phyloP scores from a whole-genome alignment of 2,113 vertebrate species.

The Columba janthina region DNA sequence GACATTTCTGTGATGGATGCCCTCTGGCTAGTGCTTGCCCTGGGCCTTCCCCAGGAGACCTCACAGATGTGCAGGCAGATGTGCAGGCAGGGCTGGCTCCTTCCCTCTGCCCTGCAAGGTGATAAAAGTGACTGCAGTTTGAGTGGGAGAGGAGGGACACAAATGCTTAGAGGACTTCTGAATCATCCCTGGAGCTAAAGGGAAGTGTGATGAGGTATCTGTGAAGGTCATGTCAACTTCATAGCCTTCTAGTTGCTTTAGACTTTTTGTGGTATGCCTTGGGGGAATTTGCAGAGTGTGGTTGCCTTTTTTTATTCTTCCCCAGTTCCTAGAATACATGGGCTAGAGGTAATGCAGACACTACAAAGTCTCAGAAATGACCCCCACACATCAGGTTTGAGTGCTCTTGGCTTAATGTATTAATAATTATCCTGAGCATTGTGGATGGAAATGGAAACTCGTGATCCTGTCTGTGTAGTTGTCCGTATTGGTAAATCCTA shows the following conservation, averaged over 20 bases:
- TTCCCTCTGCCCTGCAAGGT: neutral
- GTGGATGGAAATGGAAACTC: neutral
- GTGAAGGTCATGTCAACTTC: neutral
- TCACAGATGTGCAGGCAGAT: neutral
- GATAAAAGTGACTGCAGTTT: neutral
- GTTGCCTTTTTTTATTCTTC: neutral
- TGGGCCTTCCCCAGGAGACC: neutral
- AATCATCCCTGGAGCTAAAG: neutral
- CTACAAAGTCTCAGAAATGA: neutral
- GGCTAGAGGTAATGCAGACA: neutral
- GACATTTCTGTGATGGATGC: neutral
- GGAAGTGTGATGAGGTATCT: neutral
- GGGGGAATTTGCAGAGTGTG: neutral
- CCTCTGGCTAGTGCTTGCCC: neutral
- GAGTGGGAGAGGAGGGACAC: neutral
- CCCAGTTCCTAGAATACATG: neutral
- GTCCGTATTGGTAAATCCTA: slow-evolving; percentile 33
- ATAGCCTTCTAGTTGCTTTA: neutral
- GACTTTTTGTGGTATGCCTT: neutral
- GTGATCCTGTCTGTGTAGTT: slow-evolving; percentile 24
- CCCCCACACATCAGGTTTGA: neutral
- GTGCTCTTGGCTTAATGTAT: slow-evolving; percentile 38
- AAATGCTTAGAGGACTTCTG: neutral
- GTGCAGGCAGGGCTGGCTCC: neutral
- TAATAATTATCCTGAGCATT: slow-evolving; percentile 46